These are phyloP conservation scores for Sminthurides aquaticus DNA, from an alignment of 2,888 invertebrate genomes.

Conservation along the genomic window DNA sequence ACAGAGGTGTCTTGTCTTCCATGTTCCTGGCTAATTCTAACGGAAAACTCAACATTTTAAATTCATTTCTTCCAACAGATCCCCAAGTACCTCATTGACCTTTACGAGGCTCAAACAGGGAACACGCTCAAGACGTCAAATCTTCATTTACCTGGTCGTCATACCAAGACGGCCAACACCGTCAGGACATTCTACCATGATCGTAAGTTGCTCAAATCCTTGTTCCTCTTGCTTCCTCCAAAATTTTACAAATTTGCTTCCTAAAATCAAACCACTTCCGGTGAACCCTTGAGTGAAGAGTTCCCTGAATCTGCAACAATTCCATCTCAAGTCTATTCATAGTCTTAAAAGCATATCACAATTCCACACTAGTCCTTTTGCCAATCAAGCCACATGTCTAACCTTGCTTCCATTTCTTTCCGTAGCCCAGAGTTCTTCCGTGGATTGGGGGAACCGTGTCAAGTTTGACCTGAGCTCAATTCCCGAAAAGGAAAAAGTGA, in stretches of 20 bases:
- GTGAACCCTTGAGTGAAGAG: no score
- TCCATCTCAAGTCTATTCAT: no score
- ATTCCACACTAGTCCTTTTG: no score
- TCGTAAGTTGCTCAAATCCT: slow-evolving; percentile 52
- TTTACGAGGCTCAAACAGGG: slow-evolving; percentile 64
- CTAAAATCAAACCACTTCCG: background rate
- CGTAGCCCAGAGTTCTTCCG: background rate
- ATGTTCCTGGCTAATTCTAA: no score
- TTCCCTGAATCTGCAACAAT: background rate
- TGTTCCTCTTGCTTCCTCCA: background rate
- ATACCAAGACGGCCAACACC: slow-evolving; percentile 72
- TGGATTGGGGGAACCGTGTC: slow-evolving; percentile 47
- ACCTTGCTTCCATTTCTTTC: background rate
- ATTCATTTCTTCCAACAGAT: slow-evolving; percentile 21
- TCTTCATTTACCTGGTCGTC: slow-evolving; percentile 60
- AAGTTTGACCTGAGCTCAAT: slow-evolving; percentile 72
- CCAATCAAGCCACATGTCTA: no score
- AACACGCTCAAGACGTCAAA: slow-evolving; percentile 58
- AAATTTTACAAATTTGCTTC: background rate
- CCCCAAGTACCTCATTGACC: slow-evolving; percentile 50
- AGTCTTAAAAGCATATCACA: slow-evolving; percentile 3
- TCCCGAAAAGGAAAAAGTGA: slow-evolving; percentile 66
- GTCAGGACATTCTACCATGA: slow-evolving; percentile 74
- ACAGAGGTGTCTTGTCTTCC: no score
- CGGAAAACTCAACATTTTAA: no score